Conservation (phyloP, 2,888 invertebrate genomes). For the Trypoxylon attenuatum region DNA sequence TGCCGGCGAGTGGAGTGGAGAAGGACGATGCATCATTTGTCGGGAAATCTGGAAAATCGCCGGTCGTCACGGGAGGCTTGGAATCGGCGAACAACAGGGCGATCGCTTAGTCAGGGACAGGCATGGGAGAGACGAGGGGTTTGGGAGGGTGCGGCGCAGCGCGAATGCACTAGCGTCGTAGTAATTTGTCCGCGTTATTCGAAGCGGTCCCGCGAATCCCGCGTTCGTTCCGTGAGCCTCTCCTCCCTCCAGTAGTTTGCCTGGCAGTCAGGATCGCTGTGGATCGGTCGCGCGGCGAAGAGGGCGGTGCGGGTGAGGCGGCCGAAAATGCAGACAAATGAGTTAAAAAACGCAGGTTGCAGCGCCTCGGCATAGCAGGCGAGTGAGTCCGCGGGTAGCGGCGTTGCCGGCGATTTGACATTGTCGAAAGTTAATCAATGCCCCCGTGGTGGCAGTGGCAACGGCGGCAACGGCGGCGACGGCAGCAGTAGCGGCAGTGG, state of each 20-base stretch:
- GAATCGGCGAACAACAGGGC: conserved; percentile 51
- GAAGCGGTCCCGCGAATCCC: conserved; percentile 54
- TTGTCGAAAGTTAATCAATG: conserved; percentile 75
- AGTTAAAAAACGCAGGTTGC: conserved; percentile 68
- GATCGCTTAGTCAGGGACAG: conserved; percentile 60
- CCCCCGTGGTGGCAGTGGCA: conserved; percentile 57
- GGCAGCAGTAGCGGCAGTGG: not conserved
- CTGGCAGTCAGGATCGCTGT: too few species aligned
- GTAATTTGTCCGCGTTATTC: conserved; percentile 71
- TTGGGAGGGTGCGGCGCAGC: conserved; percentile 52
- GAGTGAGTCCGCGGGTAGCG: conserved; percentile 42
- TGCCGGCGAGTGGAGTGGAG: conserved; percentile 19
- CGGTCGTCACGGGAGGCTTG: conserved; percentile 48
- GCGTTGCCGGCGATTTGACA: conserved; percentile 73
- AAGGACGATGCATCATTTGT: conserved; percentile 39
- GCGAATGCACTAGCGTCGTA: conserved; percentile 63
- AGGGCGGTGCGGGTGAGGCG: conserved; percentile 49
- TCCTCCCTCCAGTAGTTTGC: too few species aligned
- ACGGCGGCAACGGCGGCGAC: conserved; percentile 9
- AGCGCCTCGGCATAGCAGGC: conserved; percentile 45
- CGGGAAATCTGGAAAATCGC: conserved; percentile 52
- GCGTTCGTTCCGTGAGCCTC: conserved; percentile 1
- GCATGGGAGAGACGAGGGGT: too few species aligned
- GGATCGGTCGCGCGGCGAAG: conserved; percentile 29
- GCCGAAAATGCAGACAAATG: conserved; percentile 71